Evolutionary conservation across 1,140 invertebrate genomes (phyloP).

Genomic region (Zaprionus tsacasi): DNA sequence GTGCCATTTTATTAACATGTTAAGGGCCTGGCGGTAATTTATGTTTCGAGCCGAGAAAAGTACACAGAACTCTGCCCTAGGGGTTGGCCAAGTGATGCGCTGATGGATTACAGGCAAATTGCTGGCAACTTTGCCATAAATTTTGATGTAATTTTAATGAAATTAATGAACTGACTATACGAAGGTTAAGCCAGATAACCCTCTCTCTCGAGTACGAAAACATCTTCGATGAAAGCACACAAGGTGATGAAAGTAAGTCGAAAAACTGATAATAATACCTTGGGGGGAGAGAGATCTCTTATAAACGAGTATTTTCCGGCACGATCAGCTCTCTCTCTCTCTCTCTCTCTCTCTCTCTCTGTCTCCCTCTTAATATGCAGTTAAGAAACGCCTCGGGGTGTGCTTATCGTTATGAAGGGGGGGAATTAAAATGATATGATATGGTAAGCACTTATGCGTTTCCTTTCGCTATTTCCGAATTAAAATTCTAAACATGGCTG

Average conservation of each 20-base stretch:
- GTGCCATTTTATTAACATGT: conserved; percentile 78
- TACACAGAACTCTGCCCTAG: conserved; percentile 39
- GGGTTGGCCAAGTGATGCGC: conserved; percentile 62
- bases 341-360: not conserved
- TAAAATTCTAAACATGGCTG: conserved; percentile 49
- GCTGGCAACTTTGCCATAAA: conserved; percentile 45
- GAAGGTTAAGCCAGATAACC: conserved; percentile 11
- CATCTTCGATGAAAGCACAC: conserved; percentile 41
- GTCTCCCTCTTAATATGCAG: not conserved
- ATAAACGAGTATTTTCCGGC: conserved; percentile 13
- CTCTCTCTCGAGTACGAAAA: not conserved
- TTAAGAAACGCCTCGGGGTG: conserved; percentile 40
- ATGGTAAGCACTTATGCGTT: not conserved
- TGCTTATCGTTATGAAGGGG: conserved; percentile 20
- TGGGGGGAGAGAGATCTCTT: conserved; percentile 13
- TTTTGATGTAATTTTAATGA: conserved; percentile 78
- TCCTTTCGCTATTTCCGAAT: conserved; percentile 32
- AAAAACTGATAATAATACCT: conserved; percentile 1
- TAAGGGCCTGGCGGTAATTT: conserved; percentile 72
- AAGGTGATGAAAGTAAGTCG: conserved; percentile 45
- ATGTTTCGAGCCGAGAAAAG: conserved; percentile 40
- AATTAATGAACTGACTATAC: conserved; percentile 67
- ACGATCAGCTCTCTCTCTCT: not conserved
- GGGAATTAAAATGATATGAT: conserved; percentile 3
- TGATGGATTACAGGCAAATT: conserved; percentile 80